A percentile compares a stretch with the other conserved stretches of the same genome.
Conservation (phyloP, 2,888 invertebrate species). For the Operophtera brumata region DNA sequence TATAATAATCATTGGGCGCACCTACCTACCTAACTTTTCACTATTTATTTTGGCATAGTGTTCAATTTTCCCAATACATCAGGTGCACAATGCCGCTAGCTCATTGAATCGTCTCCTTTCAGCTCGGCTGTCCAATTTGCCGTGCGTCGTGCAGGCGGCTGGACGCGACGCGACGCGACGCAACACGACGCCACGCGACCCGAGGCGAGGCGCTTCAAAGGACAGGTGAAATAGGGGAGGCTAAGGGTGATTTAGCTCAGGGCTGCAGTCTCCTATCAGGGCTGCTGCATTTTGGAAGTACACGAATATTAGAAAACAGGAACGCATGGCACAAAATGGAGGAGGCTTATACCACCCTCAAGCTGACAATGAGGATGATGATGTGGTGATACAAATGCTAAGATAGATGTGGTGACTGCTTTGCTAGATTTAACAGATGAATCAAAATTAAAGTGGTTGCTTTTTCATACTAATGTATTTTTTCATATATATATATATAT, state of each 20-base stretch:
- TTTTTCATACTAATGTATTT: too few relatives aligned
- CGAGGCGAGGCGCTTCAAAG: slow-evolving; percentile 54
- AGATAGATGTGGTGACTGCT: too few relatives aligned
- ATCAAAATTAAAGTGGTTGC: too few relatives aligned
- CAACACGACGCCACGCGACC: slow-evolving; percentile 21
- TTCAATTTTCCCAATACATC: not conserved
- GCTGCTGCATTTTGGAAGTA: slow-evolving; percentile 10
- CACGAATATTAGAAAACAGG: too few relatives aligned
- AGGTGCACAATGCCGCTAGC: slow-evolving; percentile 8
- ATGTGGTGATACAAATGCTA: too few relatives aligned
- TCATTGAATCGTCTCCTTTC: slow-evolving; percentile 7
- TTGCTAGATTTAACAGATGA: too few relatives aligned
- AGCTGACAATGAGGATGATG: too few relatives aligned
- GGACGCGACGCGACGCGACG: slow-evolving; percentile 15
- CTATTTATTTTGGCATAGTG: not conserved
- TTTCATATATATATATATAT: too few relatives aligned
- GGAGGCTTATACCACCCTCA: too few relatives aligned
- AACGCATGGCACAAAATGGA: too few relatives aligned
- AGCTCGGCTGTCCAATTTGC: slow-evolving; percentile 34
- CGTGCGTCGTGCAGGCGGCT: slow-evolving; percentile 42
- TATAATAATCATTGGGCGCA: too few relatives aligned
- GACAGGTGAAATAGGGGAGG: slow-evolving; percentile 74
- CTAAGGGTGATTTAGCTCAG: slow-evolving; percentile 35
- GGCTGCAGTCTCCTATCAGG: slow-evolving; percentile 25
- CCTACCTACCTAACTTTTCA: too few relatives aligned